Evolutionary conservation across 1,140 invertebrate genomes (phyloP), one percentile per base, ranked within the genome.

Genomic region (Drosophila novamexicana): DNA sequence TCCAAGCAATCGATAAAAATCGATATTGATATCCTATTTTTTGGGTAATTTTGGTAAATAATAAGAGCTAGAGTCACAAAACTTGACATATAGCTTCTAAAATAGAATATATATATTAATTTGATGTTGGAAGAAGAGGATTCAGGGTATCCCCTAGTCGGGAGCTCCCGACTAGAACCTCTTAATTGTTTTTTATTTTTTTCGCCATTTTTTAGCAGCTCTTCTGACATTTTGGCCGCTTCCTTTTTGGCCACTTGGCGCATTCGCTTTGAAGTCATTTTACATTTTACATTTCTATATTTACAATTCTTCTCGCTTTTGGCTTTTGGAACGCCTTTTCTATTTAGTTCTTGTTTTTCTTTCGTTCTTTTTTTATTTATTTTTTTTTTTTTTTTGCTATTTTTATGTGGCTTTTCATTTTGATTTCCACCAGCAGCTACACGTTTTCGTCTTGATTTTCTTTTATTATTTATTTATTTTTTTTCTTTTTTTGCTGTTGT

Each of bases 321-420:
- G 32, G 40, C 69, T 63, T 79, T 82, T 82, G 70, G 71, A 73
- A 68, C 53, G 22, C 54, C n/a, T 59, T 10, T 74, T 18, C 6
- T 34, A 22, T 29, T 66, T 63, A 45, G 53, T 61, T 78, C 22
- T 59, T 34, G 34, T 62, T 16, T 9, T 61, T 44, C 22, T 45
- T 62, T 58, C 4, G 29, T 52, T 39, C 18, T 8, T 1, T 64
- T 10, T 62, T 45, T 53, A 14, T 14, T 5, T 54, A 10, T 54
- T 45, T 53, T 22, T 37, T 54, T 72, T 52, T 14, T 42, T 32
- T 66, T 62, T 77, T 62, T 47, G 63, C 52, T 76, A 61, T 66
- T 66, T 69, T 62, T 45, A 39, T 66, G 39, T 39, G 36, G 54
- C 57, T 79, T 83, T 83, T 75, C 58, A 71, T 75, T 78, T 79